phyloP scores from a whole-genome alignment of 2,888 invertebrate species.

The Schizaphis graminum region DNA sequence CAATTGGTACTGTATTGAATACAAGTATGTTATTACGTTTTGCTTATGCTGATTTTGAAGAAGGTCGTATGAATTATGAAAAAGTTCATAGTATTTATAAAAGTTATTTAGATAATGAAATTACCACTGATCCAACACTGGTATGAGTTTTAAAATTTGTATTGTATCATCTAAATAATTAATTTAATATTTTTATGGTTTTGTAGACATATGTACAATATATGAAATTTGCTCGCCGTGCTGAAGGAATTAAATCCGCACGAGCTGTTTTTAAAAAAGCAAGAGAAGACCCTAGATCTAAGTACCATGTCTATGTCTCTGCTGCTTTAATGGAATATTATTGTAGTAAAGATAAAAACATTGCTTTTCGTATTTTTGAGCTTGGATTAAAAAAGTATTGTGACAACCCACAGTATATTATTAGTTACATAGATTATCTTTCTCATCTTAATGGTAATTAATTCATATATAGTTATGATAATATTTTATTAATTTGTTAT shows the following conservation, averaged over 20 bases:
- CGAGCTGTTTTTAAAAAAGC: constrained; percentile 95
- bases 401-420: constrained; percentile 93
- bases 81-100: constrained; percentile 97
- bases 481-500: constrained; percentile 41
- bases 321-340: constrained; percentile 99
- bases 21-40: constrained; percentile 95
- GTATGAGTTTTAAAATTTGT: constrained; percentile 73
- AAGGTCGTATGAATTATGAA: constrained; percentile 94
- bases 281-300: constrained; percentile 82
- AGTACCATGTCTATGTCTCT: constrained; percentile 82
- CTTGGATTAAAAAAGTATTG: constrained; percentile 97
- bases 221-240: constrained; percentile 97
- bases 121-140: constrained; percentile 93
- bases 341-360: constrained; percentile 97
- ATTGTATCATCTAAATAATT: not conserved
- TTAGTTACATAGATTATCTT: constrained; percentile 96
- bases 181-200: constrained; percentile 34
- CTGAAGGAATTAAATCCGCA: constrained; percentile 98
- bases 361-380: constrained; percentile 97
- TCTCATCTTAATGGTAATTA: constrained; percentile 92
- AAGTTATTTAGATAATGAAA: constrained; percentile 85
- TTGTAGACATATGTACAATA: constrained; percentile 91
- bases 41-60: constrained; percentile 99
- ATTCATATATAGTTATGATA: not conserved
- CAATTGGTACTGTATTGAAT: constrained; percentile 88